These are phyloP conservation scores for Emydocephalus ijimae DNA, from an alignment of 2,113 vertebrate species.

Conservation along the genomic window DNA sequence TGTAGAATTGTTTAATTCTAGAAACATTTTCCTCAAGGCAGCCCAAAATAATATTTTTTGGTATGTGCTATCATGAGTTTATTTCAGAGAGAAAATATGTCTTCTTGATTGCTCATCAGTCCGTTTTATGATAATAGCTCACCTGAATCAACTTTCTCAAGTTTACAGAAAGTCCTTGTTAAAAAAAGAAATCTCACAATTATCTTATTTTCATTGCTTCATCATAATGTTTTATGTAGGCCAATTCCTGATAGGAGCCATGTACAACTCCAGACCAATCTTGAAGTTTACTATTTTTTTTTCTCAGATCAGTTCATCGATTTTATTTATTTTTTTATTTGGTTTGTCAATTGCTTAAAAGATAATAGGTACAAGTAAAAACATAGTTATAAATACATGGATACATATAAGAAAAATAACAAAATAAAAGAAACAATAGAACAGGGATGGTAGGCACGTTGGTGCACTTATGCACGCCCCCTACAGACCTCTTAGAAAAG, in stretches of 20 bases:
- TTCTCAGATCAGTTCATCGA: background rate
- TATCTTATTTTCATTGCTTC: background rate
- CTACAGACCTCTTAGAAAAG: too few species aligned
- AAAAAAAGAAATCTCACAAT: background rate
- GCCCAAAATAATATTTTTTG: background rate
- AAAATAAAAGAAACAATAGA: too few species aligned
- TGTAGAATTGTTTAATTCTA: background rate
- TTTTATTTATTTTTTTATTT: too few species aligned
- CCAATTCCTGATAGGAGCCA: background rate
- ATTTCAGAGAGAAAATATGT: background rate
- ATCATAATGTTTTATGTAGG: background rate
- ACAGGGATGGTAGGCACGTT: too few species aligned
- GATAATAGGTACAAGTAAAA: too few species aligned
- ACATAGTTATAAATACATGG: too few species aligned
- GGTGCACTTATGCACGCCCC: too few species aligned
- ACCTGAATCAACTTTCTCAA: background rate
- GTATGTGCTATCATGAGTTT: background rate
- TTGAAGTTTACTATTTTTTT: background rate
- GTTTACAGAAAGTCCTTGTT: background rate
- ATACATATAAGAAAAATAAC: too few species aligned
- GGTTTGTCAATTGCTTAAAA: too few species aligned
- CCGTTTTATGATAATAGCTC: background rate
- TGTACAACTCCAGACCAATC: background rate
- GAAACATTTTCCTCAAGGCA: background rate
- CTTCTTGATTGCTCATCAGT: background rate